Conservation (phyloP, 2,888 invertebrate genomes). For the Hydropsyche betteni region DNA sequence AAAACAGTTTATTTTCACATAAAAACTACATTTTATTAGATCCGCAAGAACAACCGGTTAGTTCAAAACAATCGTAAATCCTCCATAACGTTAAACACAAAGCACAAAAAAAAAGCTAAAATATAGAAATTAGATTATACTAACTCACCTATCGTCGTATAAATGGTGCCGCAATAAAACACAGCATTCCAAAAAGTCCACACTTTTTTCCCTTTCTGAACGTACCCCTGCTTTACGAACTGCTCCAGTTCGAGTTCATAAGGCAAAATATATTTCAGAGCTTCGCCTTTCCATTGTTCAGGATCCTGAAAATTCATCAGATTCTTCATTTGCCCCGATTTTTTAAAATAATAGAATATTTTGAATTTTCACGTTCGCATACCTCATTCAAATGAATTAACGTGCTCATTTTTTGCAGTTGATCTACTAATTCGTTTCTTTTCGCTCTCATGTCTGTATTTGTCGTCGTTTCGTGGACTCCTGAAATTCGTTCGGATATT, state of each 20-base stretch:
- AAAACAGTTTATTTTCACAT: no score
- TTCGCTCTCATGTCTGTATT: slow-evolving; percentile 49
- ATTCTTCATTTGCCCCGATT: neutral
- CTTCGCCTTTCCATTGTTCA: slow-evolving; percentile 63
- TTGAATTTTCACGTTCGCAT: neutral
- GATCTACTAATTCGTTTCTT: slow-evolving; percentile 54
- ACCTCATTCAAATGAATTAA: neutral
- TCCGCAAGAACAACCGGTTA: no score
- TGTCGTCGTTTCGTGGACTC: slow-evolving; percentile 57
- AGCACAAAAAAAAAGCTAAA: no score
- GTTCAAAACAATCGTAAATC: no score
- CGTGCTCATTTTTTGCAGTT: slow-evolving; percentile 53
- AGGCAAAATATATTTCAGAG: slow-evolving; percentile 57
- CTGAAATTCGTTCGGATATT: slow-evolving; percentile 37
- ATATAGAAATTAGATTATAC: neutral
- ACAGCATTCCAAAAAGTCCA: slow-evolving; percentile 90
- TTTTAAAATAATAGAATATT: neutral
- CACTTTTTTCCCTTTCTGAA: slow-evolving; percentile 60
- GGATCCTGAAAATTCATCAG: slow-evolving; percentile 53
- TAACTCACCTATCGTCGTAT: slow-evolving; percentile 86
- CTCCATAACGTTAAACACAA: no score
- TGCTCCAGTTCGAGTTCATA: slow-evolving; percentile 64
- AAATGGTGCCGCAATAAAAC: slow-evolving; percentile 88
- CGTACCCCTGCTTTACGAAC: slow-evolving; percentile 61
- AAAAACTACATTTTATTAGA: no score